Evolutionary conservation across 2,797 vertebrate species (phyloP).

Genomic region (Sebastes jordani): DNA sequence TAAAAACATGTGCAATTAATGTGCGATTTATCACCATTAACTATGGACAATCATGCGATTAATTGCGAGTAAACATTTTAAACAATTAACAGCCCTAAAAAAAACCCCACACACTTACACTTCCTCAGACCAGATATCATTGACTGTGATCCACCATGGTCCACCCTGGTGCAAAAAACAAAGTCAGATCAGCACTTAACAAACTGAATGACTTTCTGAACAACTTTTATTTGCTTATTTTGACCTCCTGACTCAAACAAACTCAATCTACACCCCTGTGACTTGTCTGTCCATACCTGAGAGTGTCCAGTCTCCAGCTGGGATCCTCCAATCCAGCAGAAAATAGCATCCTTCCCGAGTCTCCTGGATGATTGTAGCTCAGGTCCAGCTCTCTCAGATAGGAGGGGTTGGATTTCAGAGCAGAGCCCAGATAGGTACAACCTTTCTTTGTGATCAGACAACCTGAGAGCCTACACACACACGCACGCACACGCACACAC

Average conservation of each 20-base stretch:
- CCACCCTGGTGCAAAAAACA: constrained; percentile 11
- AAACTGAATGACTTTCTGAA: background rate
- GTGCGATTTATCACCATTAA: too few species aligned
- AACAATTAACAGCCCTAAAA: background rate
- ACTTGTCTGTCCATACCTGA: constrained; percentile 13
- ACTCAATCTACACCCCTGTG: background rate
- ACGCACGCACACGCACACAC: background rate
- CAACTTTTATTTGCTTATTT: background rate
- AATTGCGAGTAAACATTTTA: too few species aligned
- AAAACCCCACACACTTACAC: constrained; percentile 31
- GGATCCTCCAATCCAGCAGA: background rate
- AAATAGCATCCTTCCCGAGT: background rate
- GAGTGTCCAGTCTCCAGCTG: background rate
- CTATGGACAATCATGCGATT: too few species aligned
- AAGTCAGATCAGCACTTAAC: background rate
- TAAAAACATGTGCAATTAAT: too few species aligned
- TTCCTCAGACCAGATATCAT: constrained; percentile 26
- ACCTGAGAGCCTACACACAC: constrained; percentile 29
- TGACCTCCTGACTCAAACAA: background rate
- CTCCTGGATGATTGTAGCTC: constrained; percentile 32
- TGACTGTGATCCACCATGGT: background rate
- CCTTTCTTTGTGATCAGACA: constrained; percentile 49
- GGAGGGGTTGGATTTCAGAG: constrained; percentile 4
- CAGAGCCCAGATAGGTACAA: constrained; percentile 13
- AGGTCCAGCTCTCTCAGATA: constrained; percentile 43